phyloP scores from a whole-genome alignment of 2,113 vertebrate species.

The Spea bombifrons region DNA sequence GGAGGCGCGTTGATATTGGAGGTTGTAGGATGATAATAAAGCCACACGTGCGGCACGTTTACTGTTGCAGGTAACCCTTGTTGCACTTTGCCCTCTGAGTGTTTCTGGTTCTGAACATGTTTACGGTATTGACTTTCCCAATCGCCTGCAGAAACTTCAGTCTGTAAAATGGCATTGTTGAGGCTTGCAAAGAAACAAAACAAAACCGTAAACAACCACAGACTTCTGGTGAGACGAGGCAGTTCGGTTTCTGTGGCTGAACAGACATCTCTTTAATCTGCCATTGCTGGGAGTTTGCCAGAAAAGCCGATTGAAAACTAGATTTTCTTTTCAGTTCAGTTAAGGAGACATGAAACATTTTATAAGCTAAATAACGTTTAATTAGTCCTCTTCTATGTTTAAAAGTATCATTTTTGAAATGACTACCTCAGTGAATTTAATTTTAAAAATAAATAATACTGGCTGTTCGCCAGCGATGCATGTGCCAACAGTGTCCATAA shows the following conservation, averaged over 20 bases:
- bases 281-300: slow-evolving; percentile 2
- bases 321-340: too few relatives aligned
- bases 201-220: slow-evolving; percentile 21
- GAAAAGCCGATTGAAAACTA: not conserved
- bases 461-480: too few relatives aligned
- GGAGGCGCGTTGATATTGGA: too few relatives aligned
- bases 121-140: slow-evolving; percentile 14
- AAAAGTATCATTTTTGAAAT: too few relatives aligned
- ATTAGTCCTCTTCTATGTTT: too few relatives aligned
- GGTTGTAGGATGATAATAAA: too few relatives aligned
- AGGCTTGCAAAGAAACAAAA: slow-evolving; percentile 14
- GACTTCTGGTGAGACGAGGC: slow-evolving; percentile 16
- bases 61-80: not conserved
- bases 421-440: too few relatives aligned
- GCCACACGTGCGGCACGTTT: not conserved
- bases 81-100: not conserved
- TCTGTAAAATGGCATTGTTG: slow-evolving; percentile 35
- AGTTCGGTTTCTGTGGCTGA: slow-evolving; percentile 1
- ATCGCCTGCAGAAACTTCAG: not conserved
- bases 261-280: slow-evolving; percentile 23
- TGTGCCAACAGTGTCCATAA: too few relatives aligned
- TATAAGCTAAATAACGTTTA: too few relatives aligned
- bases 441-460: too few relatives aligned
- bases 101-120: slow-evolving; percentile 3
- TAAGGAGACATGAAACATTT: too few relatives aligned